Evolutionary conservation across 2,113 vertebrate species (phyloP).

Genomic region (Hiodon alosoides): DNA sequence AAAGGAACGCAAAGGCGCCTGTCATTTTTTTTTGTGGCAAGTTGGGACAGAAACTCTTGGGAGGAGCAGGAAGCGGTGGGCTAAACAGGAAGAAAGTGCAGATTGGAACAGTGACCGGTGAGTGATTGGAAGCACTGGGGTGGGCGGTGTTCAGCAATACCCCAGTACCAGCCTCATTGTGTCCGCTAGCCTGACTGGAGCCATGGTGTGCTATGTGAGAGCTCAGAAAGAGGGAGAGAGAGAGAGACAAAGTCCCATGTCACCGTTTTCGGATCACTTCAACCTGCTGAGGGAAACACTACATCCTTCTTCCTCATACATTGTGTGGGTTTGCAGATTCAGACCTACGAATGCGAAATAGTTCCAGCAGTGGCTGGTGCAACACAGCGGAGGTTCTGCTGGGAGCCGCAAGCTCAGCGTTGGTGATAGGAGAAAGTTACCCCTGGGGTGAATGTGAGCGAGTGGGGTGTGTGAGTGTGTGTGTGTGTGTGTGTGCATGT

Average conservation of each 20-base stretch:
- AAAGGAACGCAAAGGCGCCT: neutral
- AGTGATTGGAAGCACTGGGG: neutral
- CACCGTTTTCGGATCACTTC: no score
- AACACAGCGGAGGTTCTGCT: conserved; percentile 1
- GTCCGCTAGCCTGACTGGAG: neutral
- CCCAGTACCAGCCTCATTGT: conserved; percentile 1
- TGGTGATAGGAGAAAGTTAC: neutral
- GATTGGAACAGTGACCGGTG: conserved; percentile 11
- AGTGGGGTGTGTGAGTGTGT: neutral
- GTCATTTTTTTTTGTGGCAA: neutral
- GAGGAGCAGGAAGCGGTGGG: neutral
- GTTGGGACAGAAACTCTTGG: neutral
- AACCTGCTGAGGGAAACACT: neutral
- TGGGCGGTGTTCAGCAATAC: neutral
- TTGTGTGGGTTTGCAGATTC: no score
- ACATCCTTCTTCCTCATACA: neutral
- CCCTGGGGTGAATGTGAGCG: neutral
- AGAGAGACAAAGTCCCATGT: neutral
- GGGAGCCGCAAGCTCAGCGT: neutral
- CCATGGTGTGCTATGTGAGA: no score
- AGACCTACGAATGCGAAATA: no score
- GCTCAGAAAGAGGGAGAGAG: neutral
- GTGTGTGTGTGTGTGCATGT: neutral
- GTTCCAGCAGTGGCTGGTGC: no score
- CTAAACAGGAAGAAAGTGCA: neutral